These are phyloP conservation scores for Hanleya hanleyi DNA, from an alignment of 2,888 invertebrate species.

Conservation along the genomic window DNA sequence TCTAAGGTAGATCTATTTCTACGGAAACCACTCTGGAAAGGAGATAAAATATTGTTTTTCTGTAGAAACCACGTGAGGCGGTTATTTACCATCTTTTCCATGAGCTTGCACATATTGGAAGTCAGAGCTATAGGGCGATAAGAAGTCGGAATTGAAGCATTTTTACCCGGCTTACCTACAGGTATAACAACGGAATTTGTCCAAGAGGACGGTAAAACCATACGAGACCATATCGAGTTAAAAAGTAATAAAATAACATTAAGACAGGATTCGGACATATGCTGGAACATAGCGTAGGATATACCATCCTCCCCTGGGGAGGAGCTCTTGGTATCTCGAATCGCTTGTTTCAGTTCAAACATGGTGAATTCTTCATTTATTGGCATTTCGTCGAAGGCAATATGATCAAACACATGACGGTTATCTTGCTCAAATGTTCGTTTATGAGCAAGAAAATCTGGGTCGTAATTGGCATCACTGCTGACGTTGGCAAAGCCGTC, in stretches of 20 bases:
- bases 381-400: not conserved
- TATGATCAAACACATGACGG: not conserved
- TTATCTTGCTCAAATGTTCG: not conserved
- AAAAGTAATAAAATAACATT: not conserved
- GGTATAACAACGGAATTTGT: not conserved
- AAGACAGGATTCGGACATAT: not conserved
- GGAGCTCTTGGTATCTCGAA: not conserved
- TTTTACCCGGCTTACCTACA: not conserved
- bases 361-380: not conserved
- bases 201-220: not conserved
- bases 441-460: not conserved
- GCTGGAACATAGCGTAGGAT: not conserved
- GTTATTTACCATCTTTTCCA: not conserved
- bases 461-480: not conserved
- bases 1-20: not conserved
- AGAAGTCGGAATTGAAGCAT: not conserved
- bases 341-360: not conserved
- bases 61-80: not conserved
- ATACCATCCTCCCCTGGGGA: constrained; percentile 3
- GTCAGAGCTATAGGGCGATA: constrained; percentile 10
- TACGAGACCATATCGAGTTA: not conserved
- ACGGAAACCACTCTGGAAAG: not conserved
- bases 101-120: not conserved
- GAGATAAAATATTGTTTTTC: not conserved
- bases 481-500: not conserved